Evolutionary conservation across 2,113 vertebrate species (phyloP).

Genomic region (Corythornis madagascariensis): DNA sequence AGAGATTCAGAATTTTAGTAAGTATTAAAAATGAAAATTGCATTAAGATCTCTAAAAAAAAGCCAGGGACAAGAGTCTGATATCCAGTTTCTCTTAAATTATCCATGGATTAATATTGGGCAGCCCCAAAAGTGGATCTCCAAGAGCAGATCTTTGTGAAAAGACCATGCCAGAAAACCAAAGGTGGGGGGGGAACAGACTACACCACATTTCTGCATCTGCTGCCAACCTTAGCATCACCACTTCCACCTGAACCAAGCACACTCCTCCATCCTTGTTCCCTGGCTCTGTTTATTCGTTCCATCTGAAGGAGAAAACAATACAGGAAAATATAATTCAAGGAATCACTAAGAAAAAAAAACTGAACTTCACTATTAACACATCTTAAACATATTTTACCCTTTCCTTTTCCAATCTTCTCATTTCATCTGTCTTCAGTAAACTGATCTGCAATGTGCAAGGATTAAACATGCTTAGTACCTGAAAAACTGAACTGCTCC

Average conservation of each 20-base stretch:
- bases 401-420: conserved; percentile 91
- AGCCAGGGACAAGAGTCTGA: not conserved
- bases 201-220: conserved; percentile 43
- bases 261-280: conserved; percentile 97
- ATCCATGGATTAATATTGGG: not conserved
- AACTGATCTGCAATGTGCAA: conserved; percentile 79
- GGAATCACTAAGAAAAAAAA: conserved; percentile 36
- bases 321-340: conserved; percentile 69
- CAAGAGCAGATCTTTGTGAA: conserved; percentile 9
- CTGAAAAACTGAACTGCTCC: not conserved
- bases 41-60: not conserved
- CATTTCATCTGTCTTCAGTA: conserved; percentile 88
- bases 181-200: not conserved
- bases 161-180: conserved; percentile 12
- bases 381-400: conserved; percentile 73
- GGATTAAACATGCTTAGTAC: conserved; percentile 42
- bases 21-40: not conserved
- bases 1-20: not conserved
- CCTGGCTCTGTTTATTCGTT: conserved; percentile 92
- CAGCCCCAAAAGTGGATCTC: not conserved
- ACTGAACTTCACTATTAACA: conserved; percentile 6
- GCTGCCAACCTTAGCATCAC: conserved; percentile 81
- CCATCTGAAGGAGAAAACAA: conserved; percentile 81
- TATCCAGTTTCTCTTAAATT: not conserved
- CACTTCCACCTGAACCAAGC: conserved; percentile 87